phyloP scores from a whole-genome alignment of 2,113 vertebrate genomes.

The Microtus montanus region DNA sequence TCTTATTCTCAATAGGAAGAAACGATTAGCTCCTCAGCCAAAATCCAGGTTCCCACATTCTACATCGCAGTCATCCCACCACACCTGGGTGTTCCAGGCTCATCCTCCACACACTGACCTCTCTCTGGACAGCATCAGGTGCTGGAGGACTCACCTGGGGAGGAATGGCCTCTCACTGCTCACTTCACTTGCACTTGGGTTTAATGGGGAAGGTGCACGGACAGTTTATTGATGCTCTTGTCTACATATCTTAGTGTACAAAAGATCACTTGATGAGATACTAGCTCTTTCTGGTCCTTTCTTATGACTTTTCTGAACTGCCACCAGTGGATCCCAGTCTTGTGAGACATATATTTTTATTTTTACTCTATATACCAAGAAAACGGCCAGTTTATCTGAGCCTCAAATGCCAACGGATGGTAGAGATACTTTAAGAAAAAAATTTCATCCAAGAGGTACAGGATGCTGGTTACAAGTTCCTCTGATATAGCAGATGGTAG shows the following conservation, averaged over 20 bases:
- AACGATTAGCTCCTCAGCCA: background rate
- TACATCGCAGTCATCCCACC: background rate
- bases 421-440: background rate
- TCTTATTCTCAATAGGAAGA: background rate
- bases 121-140: background rate
- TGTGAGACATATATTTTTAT: background rate
- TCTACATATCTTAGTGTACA: background rate
- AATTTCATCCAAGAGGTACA: background rate
- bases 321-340: background rate
- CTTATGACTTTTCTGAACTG: background rate
- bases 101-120: background rate
- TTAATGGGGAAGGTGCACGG: background rate
- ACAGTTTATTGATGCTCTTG: background rate
- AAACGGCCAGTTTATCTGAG: background rate
- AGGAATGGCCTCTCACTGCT: background rate
- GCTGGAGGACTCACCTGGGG: background rate
- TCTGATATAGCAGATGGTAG: background rate
- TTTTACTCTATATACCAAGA: background rate
- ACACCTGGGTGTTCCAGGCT: accelerated
- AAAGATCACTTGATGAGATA: background rate
- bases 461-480: background rate
- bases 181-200: background rate
- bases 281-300: background rate
- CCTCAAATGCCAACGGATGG: background rate
- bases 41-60: background rate